Evolutionary conservation across 1,140 invertebrate species (phyloP), one percentile per base, ranked within the genome.

Genomic region (Drosophila nigrodunni): DNA sequence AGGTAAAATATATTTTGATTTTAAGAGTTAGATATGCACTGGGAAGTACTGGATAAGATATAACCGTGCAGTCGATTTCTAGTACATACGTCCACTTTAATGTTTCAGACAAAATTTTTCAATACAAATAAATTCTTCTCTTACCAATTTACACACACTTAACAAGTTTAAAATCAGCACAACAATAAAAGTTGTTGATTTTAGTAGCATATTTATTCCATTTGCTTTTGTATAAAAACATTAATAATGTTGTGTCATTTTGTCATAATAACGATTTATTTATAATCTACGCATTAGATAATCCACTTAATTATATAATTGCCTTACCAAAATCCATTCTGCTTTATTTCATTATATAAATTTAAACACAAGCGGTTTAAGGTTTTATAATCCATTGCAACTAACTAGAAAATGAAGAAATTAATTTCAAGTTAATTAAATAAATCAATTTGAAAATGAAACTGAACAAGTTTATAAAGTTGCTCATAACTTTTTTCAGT

Each of bases 181-280:
- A 21, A 2, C 18, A 21, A 21, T 2, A 21, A 21, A 21, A 21
- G 18, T 41, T 43, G 4, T 50, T 47, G 11, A 52, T 50, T 55
- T 67, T 30, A 39, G 18, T n/a, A 34, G 54, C 35, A 67, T 49
- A n/a, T 60, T 68, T 60, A 60, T 60, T 68, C 1, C 25, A n/a
- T 49, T 49, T 15, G 15, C 7, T 55, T 60, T 50, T 60, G 11
- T 68, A 50, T 21, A 60, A 50, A 68, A 57, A 60, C 41, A 64
- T 30, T 30, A 41, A 43, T 41, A 55, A 10, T 65, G 7, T 41
- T 59, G 34, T 15, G 35, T 66, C 44, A 47, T 59, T 11, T 64
- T 34, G 11, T 15, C 47, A 49, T 60, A 60, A 18, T 39, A 68
- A 59, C 65, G 55, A 49, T 44, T 52, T 60, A 50, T 44, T 49